A percentile compares a stretch with the other conserved stretches of the same genome.
Conservation (phyloP, 2,888 invertebrate species). For the Lacanobia wlatinum region DNA sequence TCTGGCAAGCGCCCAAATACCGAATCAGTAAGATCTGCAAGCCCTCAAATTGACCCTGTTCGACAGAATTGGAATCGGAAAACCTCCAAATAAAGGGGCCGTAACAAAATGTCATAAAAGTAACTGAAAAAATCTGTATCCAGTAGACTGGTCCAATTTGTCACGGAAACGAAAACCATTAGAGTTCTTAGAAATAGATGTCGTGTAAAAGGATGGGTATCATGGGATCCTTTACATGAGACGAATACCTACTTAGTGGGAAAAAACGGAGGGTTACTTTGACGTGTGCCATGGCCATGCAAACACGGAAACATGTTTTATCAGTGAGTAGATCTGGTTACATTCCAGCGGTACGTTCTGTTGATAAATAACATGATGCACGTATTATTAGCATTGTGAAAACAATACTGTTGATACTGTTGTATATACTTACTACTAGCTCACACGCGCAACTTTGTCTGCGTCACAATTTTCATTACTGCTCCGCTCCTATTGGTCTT, state of each 20-base stretch:
- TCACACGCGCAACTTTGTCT: too few species aligned
- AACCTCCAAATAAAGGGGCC: slow-evolving; percentile 30
- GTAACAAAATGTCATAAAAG: slow-evolving; percentile 36
- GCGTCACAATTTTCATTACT: too few species aligned
- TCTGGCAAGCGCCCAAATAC: slow-evolving; percentile 47
- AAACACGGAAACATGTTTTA: slow-evolving; percentile 47
- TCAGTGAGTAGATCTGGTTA: slow-evolving; percentile 48
- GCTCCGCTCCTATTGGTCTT: too few species aligned
- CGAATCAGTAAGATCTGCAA: slow-evolving; percentile 44
- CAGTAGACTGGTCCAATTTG: slow-evolving; percentile 53
- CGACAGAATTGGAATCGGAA: slow-evolving; percentile 32
- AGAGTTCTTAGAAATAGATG: slow-evolving; percentile 56
- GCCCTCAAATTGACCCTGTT: slow-evolving; percentile 34
- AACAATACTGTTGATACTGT: slow-evolving; percentile 52
- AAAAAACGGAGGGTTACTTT: slow-evolving; percentile 38
- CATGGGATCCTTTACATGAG: slow-evolving; percentile 51
- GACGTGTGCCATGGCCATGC: slow-evolving; percentile 18
- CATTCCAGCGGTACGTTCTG: slow-evolving; percentile 53
- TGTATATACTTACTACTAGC: neutral
- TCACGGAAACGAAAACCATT: slow-evolving; percentile 58
- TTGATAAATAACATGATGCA: slow-evolving; percentile 60
- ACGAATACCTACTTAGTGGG: slow-evolving; percentile 51
- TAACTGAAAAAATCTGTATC: slow-evolving; percentile 32
- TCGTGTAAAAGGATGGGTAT: slow-evolving; percentile 49
- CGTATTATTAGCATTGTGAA: slow-evolving; percentile 44